These are phyloP conservation scores for Nemapogon koenigi DNA, from an alignment of 2,888 invertebrate genomes.

Conservation along the genomic window DNA sequence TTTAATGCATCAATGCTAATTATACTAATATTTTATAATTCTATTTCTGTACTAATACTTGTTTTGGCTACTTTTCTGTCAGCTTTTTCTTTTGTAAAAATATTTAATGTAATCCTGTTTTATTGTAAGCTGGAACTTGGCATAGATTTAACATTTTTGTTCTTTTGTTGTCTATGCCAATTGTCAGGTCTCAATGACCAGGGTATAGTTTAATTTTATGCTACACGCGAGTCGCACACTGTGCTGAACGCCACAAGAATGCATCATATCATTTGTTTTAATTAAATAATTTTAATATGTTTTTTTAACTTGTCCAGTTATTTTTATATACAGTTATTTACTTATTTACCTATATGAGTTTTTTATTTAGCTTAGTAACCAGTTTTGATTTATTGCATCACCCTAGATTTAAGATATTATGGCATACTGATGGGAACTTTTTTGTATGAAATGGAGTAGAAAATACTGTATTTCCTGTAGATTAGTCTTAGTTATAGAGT, in stretches of 20 bases:
- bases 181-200: no score
- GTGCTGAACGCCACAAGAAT: conserved; percentile 58
- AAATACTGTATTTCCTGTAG: conserved; percentile 21
- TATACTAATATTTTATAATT: conserved; percentile 1
- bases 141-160: conserved; percentile 14
- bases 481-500: conserved; percentile 19
- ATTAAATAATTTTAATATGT: conserved; percentile 38
- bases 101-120: conserved; percentile 5
- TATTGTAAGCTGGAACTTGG: conserved; percentile 10
- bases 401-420: conserved; percentile 17
- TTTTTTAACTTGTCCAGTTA: conserved; percentile 5
- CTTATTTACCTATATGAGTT: not conserved
- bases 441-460: conserved; percentile 57
- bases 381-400: conserved; percentile 2
- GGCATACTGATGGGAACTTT: conserved; percentile 49
- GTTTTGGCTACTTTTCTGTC: conserved; percentile 11
- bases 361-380: not conserved
- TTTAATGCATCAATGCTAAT: no score
- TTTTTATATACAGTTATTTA: not conserved
- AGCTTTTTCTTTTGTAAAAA: conserved; percentile 10
- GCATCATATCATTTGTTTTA: conserved; percentile 66
- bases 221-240: conserved; percentile 35
- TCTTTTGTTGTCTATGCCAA: conserved; percentile 4
- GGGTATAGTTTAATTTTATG: no score
- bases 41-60: conserved; percentile 1